Conservation (phyloP, 2,888 invertebrate species). For the Phyllotreta striolata region DNA sequence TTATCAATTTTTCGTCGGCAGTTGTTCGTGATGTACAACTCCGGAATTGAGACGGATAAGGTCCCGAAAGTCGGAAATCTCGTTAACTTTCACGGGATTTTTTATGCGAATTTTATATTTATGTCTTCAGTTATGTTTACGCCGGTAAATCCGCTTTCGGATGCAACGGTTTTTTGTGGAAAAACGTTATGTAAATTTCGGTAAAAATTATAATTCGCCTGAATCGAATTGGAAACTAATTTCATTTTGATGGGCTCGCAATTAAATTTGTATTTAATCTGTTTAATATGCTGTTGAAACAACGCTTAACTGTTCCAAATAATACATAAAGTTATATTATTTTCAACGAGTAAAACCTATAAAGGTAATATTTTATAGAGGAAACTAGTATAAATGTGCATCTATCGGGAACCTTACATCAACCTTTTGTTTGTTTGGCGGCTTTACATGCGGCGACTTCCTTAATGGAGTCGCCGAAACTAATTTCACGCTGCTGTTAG, state of each 20-base stretch:
- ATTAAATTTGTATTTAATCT: no score
- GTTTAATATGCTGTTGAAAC: no score
- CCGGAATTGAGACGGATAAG: constrained; percentile 13
- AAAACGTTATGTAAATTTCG: no score
- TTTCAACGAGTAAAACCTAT: no score
- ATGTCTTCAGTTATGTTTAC: not conserved
- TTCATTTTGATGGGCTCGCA: no score
- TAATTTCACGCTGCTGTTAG: constrained; percentile 14
- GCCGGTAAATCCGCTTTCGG: no score
- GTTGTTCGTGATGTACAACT: constrained; percentile 7
- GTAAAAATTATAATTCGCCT: no score
- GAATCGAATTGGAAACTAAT: no score
- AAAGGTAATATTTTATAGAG: no score
- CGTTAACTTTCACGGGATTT: constrained; percentile 8
- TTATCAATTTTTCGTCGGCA: constrained; percentile 11
- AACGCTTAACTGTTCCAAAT: no score
- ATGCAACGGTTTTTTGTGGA: no score
- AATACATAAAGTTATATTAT: no score
- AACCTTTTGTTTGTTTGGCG: constrained; percentile 11
- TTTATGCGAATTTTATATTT: constrained; percentile 11
- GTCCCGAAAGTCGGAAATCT: constrained; percentile 6
- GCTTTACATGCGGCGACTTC: constrained; percentile 12
- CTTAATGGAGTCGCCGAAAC: constrained; percentile 16
- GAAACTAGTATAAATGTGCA: not conserved
- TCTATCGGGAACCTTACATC: constrained; percentile 7